phyloP scores from a whole-genome alignment of 2,113 vertebrate genomes.

The Malurus melanocephalus region DNA sequence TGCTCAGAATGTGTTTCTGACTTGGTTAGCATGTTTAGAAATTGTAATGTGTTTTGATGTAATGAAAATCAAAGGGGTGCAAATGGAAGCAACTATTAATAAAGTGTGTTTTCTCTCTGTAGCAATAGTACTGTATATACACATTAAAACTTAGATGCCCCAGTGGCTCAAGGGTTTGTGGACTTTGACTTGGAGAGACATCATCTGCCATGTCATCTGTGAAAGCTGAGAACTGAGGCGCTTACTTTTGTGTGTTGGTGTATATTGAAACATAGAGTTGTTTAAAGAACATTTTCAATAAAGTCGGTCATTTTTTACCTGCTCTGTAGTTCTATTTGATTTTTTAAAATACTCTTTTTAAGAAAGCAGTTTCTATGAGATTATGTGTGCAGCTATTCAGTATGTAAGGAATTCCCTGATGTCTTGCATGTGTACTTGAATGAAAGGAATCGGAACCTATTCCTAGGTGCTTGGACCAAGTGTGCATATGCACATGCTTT shows the following conservation, averaged over 20 bases:
- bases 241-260: neutral
- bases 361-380: neutral
- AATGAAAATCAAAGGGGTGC: neutral
- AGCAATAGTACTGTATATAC: neutral
- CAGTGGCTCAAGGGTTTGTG: neutral
- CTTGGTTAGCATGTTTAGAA: neutral
- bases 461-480: neutral
- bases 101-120: neutral
- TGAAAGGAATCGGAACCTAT: neutral
- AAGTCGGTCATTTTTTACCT: neutral
- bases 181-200: neutral
- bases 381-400: neutral
- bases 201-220: neutral
- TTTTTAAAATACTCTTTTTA: neutral
- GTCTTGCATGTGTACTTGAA: neutral
- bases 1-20: neutral
- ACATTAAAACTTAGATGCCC: neutral
- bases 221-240: neutral
- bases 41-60: neutral
- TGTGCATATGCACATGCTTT: neutral
- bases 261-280: neutral
- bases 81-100: neutral
- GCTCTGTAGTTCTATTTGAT: neutral
- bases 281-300: neutral
- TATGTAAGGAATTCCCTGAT: neutral